Conservation (phyloP, 2,797 vertebrate genomes). For the Sebastes goodei region DNA sequence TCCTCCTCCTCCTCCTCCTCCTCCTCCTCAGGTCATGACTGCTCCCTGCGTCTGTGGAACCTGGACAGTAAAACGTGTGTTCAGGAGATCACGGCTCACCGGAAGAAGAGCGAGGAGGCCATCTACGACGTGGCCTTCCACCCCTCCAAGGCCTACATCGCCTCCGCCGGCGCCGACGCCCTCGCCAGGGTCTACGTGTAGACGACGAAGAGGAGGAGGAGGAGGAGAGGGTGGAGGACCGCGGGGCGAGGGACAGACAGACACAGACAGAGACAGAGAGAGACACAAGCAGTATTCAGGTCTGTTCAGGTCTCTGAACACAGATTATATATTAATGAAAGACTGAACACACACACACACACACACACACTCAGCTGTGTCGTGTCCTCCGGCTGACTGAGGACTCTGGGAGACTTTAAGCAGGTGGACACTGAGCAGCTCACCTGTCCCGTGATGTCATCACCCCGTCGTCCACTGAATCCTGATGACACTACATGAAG, state of each 20-base stretch:
- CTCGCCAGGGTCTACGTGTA: slow-evolving; percentile 98
- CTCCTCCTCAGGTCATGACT: slow-evolving; percentile 90
- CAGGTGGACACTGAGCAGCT: slow-evolving; percentile 17
- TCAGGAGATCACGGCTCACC: slow-evolving; percentile 98
- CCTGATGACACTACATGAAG: slow-evolving; percentile 17
- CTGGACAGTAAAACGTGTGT: slow-evolving; percentile 98
- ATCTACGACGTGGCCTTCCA: slow-evolving; percentile 99
- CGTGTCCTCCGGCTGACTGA: not conserved
- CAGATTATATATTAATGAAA: slow-evolving; percentile 30
- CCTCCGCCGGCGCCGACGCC: slow-evolving; percentile 96
- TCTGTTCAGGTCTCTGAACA: slow-evolving; percentile 57
- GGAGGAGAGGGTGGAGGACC: not conserved
- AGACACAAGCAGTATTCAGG: slow-evolving; percentile 58
- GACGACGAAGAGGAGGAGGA: slow-evolving; percentile 40
- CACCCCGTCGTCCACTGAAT: not conserved
- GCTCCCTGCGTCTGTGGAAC: slow-evolving; percentile 98
- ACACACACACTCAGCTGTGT: not conserved
- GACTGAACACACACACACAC: not conserved
- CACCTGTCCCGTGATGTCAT: slow-evolving; percentile 23
- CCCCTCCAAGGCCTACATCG: slow-evolving; percentile 98
- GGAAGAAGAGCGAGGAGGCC: slow-evolving; percentile 98
- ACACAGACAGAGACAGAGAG: slow-evolving; percentile 72
- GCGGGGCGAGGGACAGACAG: slow-evolving; percentile 3
- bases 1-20: no score
- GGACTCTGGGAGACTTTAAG: slow-evolving; percentile 15